Evolutionary conservation across 2,113 vertebrate species (phyloP), one percentile per base, ranked within the genome.

Genomic region (Prietella phreatophila): DNA sequence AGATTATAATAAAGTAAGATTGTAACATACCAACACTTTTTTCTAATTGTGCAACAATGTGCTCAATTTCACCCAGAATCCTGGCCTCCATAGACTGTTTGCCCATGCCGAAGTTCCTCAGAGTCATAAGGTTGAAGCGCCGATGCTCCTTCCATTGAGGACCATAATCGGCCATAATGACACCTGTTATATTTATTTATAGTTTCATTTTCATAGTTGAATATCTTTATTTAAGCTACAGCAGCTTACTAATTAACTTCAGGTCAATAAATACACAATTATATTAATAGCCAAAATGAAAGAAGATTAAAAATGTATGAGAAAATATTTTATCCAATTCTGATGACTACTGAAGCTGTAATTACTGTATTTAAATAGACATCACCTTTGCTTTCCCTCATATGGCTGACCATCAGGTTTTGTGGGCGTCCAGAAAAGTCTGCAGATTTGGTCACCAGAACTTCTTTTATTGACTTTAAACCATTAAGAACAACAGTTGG

Each of bases 91-190:
- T 91, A 0, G 95, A 93, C 90, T 94, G 94, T 90, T 96, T 96
- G 89, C 96, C 96, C 93, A 96, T 90, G 5, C 96, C 96, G 25
- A 96, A 96, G 92, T 95, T 94, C 89, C 93, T 95, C 89, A 97
- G 85, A 0, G 95, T 95, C 79, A 91, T 91, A 27, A 96, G 39
- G 0, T 92, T 71, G 55, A 97, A 97, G 61, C 92, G 94, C 3
- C 96, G 92, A 84, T 92, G 90, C 71, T 96, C 94, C n/a, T 90
- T 95, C 96, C 96, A 96, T 2, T 1, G 0, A 0, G 17, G 86
- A 0, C 94, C 95, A 0, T 94, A 95, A 50, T 56, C 92, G 0
- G 94, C 94, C 0, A 93, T 0, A 42, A 91, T 0, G 36, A 96
- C 0, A 17, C 95, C 96, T 96, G 76, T 86, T 9, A 30, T 83